Conservation (phyloP, 2,113 vertebrate genomes). For the Cichladusa arquata region DNA sequence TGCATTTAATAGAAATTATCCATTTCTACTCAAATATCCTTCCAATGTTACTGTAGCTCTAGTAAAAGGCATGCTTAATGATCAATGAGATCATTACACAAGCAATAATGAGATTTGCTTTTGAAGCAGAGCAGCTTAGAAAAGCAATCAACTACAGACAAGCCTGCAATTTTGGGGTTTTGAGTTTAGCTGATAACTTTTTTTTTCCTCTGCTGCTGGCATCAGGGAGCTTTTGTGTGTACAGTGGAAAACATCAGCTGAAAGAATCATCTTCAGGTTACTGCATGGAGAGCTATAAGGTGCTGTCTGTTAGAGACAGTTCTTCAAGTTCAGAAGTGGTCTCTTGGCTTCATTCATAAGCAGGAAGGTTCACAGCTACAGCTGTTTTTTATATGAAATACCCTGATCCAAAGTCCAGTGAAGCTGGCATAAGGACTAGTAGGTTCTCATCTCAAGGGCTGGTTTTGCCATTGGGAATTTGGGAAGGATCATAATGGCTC, state of each 20-base stretch:
- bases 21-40: not conserved
- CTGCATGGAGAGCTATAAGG: not conserved
- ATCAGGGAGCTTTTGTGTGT: not conserved
- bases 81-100: not conserved
- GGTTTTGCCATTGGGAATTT: not conserved
- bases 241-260: not conserved
- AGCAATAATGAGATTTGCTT: not conserved
- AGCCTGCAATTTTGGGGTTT: not conserved
- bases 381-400: not conserved
- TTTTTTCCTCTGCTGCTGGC: not conserved
- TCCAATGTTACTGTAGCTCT: not conserved
- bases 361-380: not conserved
- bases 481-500: not conserved
- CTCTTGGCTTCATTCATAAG: not conserved
- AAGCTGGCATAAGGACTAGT: not conserved
- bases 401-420: not conserved
- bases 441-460: not conserved
- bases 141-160: not conserved
- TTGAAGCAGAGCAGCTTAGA: conserved; percentile 1
- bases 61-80: not conserved
- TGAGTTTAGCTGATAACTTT: not conserved
- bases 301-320: not conserved
- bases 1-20: not conserved
- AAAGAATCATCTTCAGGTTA: not conserved
- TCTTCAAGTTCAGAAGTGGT: not conserved